Conservation (phyloP, 2,888 invertebrate genomes). For the Alcis repandata region DNA sequence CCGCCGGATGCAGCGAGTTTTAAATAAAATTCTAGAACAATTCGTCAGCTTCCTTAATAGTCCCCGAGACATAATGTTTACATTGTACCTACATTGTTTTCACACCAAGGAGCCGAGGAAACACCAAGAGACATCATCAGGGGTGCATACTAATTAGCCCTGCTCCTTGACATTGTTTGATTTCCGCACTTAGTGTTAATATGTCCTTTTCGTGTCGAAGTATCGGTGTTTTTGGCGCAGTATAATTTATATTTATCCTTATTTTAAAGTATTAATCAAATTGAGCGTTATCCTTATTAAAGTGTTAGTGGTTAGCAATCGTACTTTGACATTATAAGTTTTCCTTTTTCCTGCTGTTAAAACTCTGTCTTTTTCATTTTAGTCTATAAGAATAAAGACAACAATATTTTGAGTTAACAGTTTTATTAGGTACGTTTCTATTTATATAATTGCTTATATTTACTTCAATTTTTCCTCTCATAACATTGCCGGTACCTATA, state of each 20-base stretch:
- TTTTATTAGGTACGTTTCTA: neutral
- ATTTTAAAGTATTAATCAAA: neutral
- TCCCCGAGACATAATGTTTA: constrained; percentile 57
- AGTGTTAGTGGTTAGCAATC: neutral
- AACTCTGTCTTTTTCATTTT: neutral
- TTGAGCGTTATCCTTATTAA: neutral
- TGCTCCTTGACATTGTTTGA: constrained; percentile 68
- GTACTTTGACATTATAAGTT: neutral
- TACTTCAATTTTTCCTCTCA: no score
- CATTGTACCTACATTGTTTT: constrained; percentile 54
- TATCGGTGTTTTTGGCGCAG: constrained; percentile 24
- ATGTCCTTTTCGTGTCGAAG: constrained; percentile 39
- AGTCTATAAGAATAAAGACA: neutral
- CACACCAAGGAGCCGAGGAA: no score
- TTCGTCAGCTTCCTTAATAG: constrained; percentile 51
- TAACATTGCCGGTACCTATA: no score
- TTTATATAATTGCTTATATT: no score
- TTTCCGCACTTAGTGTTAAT: constrained; percentile 55
- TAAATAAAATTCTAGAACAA: constrained; percentile 16
- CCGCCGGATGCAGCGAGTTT: no score
- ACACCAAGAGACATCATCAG: constrained; percentile 51
- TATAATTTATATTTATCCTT: constrained; percentile 15
- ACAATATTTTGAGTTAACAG: neutral
- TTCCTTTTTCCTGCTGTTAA: neutral
- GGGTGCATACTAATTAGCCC: constrained; percentile 62